Evolutionary conservation across 2,113 vertebrate genomes (phyloP).

Genomic region (Spea multiplicata): DNA sequence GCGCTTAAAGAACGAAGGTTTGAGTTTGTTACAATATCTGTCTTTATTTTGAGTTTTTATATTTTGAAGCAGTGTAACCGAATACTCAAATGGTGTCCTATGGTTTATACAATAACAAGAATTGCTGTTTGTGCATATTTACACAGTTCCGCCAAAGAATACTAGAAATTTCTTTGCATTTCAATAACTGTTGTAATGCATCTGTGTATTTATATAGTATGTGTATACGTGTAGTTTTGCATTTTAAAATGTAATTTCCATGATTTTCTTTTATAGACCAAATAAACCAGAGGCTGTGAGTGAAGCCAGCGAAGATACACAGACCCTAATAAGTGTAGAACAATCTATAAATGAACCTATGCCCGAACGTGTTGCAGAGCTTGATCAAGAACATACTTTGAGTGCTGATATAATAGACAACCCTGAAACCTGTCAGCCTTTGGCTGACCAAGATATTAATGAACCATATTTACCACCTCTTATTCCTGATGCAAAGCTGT

Average conservation of each 20-base stretch:
- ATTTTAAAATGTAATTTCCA: too few species aligned
- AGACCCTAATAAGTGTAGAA: neutral
- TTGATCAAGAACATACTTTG: slow-evolving; percentile 28
- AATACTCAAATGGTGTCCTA: too few species aligned
- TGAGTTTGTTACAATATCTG: slow-evolving; percentile 51
- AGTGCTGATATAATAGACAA: slow-evolving; percentile 30
- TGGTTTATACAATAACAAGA: too few species aligned
- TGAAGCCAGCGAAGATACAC: slow-evolving; percentile 1
- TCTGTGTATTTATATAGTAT: too few species aligned
- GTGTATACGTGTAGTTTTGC: too few species aligned
- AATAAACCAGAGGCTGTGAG: neutral
- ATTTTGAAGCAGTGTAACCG: too few species aligned
- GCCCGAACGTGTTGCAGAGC: slow-evolving; percentile 3
- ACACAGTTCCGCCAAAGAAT: too few species aligned
- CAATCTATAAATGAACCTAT: neutral
- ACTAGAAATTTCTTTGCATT: too few species aligned
- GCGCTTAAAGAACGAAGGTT: slow-evolving; percentile 78
- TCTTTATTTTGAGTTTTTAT: neutral
- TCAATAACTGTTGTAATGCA: too few species aligned
- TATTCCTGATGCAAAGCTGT: slow-evolving; percentile 66
- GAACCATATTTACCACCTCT: slow-evolving; percentile 70
- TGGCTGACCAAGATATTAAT: slow-evolving; percentile 43
- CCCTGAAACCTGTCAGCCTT: neutral
- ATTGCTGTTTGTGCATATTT: too few species aligned
- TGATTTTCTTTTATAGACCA: neutral